A percentile compares a stretch with the other conserved stretches of the same genome.
Evolutionary conservation across 53 echinoderm and acorn worm species (phyloP).

Genomic region (Astropecten irregularis): DNA sequence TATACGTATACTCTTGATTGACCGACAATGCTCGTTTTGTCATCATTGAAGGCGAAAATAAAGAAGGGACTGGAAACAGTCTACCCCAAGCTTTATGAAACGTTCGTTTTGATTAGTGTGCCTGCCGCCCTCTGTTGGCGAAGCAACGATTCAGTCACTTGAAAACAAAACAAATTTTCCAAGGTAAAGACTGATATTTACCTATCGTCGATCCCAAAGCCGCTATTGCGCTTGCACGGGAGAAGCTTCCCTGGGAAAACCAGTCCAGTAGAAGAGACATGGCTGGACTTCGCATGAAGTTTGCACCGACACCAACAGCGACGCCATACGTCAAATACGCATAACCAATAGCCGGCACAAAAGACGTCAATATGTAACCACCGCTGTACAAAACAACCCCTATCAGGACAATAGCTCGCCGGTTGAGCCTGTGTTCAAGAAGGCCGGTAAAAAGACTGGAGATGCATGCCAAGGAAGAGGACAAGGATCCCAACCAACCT

Average conservation of each 20-base stretch:
- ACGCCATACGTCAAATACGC: conserved; percentile 2
- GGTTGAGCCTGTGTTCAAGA: not conserved
- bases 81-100: too few species aligned
- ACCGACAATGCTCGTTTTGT: too few species aligned
- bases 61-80: too few species aligned
- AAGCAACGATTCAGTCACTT: too few species aligned
- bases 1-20: too few species aligned
- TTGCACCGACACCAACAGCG: not conserved
- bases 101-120: too few species aligned
- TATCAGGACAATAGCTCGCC: not conserved
- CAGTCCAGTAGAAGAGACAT: not conserved
- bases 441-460: not conserved
- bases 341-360: not conserved
- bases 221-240: not conserved
- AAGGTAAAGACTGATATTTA: not conserved
- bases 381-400: not conserved
- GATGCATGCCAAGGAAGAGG: not conserved
- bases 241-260: not conserved
- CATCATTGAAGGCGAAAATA: too few species aligned
- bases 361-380: not conserved
- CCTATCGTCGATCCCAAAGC: not conserved
- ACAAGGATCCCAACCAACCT: conserved; percentile 17
- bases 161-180: too few species aligned
- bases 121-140: too few species aligned
- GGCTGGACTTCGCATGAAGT: not conserved